Evolutionary conservation across 2,113 vertebrate species (phyloP), one percentile per base, ranked within the genome.

Genomic region (Odontesthes bonariensis): DNA sequence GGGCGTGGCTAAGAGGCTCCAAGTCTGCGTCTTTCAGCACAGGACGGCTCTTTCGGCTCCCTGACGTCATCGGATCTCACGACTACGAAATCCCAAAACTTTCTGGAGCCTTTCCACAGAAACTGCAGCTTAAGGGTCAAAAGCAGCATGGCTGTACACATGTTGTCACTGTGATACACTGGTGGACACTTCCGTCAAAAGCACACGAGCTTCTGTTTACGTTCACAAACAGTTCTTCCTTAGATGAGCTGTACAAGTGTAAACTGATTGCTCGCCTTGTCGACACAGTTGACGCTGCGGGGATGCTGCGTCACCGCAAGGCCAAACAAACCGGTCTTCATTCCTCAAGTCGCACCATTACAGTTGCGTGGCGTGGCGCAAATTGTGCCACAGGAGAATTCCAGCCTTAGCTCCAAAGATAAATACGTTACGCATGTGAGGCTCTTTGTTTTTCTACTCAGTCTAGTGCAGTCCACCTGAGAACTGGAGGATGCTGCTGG

Each of bases 321-420:
- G 55, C 75, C 59, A 82, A 89, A 93, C 91, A 73, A 46, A 88
- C 86, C 77, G 32, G 69, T 8, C 88, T 81, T 90, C 92, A 94
- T 94, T 94, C 93, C 91, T 85, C 7, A 47, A 49, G 77, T 84
- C 88, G 66, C 77, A 69, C 64, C 80, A 66, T 51, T 1, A 1
- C 61, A 60, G 38, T 47, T 38, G 13, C 46, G 57, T 58, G 80
- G 13, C 46, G 57, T 58, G 80, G 77, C 75, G 47, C 68, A 77
- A 47, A 75, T 57, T 51, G 47, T 57, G 44, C 23, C 17, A 33
- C 58, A 20, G 35, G 3, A 52, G 54, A 67, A 64, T 67, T 53
- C 40, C 22, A 65, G 51, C 27, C 57, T 27, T 9, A 27, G 20
- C 51, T 79, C 55, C 60, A 77, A 51, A 83, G 64, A 86, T 46